phyloP scores from a whole-genome alignment of 2,113 vertebrate genomes.

The Indicator indicator region DNA sequence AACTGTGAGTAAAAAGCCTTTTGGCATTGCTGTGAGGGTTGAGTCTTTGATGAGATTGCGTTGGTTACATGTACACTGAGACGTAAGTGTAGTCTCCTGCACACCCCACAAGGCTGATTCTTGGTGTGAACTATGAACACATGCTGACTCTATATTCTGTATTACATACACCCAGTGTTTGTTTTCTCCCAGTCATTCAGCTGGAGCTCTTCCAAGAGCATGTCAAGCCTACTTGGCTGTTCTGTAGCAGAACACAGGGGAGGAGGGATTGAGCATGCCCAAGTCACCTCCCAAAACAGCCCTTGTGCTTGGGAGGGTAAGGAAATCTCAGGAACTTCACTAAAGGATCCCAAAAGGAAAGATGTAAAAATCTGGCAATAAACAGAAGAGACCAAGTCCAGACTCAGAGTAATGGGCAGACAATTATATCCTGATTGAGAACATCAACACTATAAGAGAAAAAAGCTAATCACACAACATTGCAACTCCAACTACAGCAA shows the following conservation, averaged over 20 bases:
- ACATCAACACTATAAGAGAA: neutral
- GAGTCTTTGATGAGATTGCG: neutral
- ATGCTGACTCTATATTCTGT: neutral
- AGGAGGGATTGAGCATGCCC: neutral
- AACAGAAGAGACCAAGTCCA: neutral
- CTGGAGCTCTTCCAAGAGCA: conserved; percentile 22
- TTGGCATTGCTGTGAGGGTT: neutral
- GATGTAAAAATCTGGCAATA: neutral
- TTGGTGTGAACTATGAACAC: accelerated
- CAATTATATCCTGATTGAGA: neutral
- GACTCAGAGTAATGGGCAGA: neutral
- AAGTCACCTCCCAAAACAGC: neutral
- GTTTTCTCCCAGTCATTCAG: neutral
- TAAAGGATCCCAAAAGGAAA: neutral
- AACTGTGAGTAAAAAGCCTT: neutral
- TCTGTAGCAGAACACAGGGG: neutral
- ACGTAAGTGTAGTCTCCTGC: accelerated
- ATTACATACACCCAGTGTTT: neutral
- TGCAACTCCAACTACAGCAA: neutral
- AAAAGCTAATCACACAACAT: neutral
- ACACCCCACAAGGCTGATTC: accelerated
- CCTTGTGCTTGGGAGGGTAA: neutral
- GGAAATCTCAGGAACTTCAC: neutral
- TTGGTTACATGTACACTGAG: neutral
- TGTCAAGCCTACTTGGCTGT: neutral